Evolutionary conservation across 1,140 invertebrate species (phyloP), one percentile per base, ranked within the genome.

Genomic region (Tribolium madens): DNA sequence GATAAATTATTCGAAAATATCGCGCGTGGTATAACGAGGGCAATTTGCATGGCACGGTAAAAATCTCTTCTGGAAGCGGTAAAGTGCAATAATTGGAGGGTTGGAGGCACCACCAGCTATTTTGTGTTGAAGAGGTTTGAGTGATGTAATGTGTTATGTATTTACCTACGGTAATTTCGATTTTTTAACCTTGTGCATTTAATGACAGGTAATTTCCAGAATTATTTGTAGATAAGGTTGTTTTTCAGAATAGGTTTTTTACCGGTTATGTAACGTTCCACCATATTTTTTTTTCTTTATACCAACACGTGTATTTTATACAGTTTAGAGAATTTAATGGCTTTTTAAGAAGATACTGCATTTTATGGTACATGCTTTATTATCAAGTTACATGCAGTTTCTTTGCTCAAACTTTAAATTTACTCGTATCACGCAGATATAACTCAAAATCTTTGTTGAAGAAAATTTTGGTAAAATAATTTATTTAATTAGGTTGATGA

Each of bases 41-140:
- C 52, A 33, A 64, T 64, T 64, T 64, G 57, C 57, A 64, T 64
- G 57, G 21, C 21, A 33, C 26, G 26, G 57, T 64, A 64, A 64
- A 64, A 64, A 64, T 57, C 52, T n/a, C 52, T 3, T 26, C 52
- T n/a, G 15, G 18, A 57, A 18, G 18, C 52, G 52, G 18, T 21
- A 17, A 5, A 17, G 2, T 57, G 13, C 13, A 57, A 57, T n/a
- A 57, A 57, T 57, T 57, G 18, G 10, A 12, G 17, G 52, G 52
- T 57, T 42, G 36, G 9, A n/a, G 36, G 36, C 36, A n/a, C 36
- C 36, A 42, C 36, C 9, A 42, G 36, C n/a, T 4, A 42, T 7
- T 42, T 42, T 42, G 36, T 9, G 36, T 42, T 9, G 1, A 42
- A 3, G n/a, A 42, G 36, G 36, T 42, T 36, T 42, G n/a, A 42